A percentile compares a stretch with the other conserved stretches of the same genome.
phyloP scores from a whole-genome alignment of 2,113 vertebrate genomes.

The Falcunculus frontatus region DNA sequence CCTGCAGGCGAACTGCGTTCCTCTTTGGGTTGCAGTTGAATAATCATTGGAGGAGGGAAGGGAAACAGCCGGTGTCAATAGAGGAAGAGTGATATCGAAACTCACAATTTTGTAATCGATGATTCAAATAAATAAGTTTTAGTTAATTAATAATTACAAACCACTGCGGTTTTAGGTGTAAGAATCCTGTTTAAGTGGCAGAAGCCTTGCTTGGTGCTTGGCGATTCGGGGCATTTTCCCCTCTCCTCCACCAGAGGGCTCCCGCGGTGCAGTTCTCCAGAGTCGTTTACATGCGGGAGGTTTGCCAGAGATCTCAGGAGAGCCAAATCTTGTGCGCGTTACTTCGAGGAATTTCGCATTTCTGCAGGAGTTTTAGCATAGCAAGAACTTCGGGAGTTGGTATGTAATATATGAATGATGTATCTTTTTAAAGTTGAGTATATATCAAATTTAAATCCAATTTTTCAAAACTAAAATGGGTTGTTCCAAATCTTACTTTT shows the following conservation, averaged over 20 bases:
- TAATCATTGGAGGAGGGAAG: neutral
- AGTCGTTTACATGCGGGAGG: rapidly evolving
- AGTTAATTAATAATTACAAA: neutral
- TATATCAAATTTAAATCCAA: neutral
- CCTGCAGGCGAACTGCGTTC: neutral
- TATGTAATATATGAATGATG: neutral
- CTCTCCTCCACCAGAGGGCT: neutral
- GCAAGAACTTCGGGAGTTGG: neutral
- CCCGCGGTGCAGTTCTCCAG: neutral
- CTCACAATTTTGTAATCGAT: neutral
- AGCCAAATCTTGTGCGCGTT: rapidly evolving
- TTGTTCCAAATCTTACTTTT: neutral
- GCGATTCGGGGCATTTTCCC: neutral
- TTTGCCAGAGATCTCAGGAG: rapidly evolving
- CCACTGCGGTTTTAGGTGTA: rapidly evolving
- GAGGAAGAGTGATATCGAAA: neutral
- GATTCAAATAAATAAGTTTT: neutral
- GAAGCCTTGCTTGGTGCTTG: rapidly evolving
- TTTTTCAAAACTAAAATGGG: neutral
- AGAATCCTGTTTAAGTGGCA: rapidly evolving
- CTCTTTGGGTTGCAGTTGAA: neutral
- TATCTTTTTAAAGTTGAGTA: neutral
- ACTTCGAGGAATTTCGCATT: neutral
- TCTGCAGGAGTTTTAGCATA: neutral
- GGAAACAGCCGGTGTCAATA: neutral